phyloP scores from a whole-genome alignment of 2,113 vertebrate genomes.

The Stigmatopora argus region DNA sequence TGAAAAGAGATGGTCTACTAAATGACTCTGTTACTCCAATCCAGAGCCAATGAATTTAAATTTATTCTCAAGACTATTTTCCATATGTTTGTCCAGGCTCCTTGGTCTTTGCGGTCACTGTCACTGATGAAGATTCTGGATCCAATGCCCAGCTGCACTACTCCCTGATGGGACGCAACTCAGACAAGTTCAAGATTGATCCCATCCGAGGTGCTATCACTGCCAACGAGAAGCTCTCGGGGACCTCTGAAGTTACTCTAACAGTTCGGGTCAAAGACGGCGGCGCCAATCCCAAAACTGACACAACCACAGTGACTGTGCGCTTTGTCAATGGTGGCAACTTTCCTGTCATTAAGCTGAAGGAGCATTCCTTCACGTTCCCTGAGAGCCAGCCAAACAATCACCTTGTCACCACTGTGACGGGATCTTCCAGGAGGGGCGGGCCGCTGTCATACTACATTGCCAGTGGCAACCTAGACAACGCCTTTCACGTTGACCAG shows the following conservation, averaged over 20 bases:
- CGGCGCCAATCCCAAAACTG: constrained; percentile 77
- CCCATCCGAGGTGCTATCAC: constrained; percentile 85
- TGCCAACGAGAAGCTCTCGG: constrained; percentile 73
- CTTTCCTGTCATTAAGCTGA: constrained; percentile 81
- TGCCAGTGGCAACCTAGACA: constrained; percentile 89
- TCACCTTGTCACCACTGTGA: constrained; percentile 79
- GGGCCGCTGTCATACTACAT: constrained; percentile 88
- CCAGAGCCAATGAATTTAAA: not conserved
- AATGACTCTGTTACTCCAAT: not conserved
- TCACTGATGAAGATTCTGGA: constrained; percentile 86
- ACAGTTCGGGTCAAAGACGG: constrained; percentile 87
- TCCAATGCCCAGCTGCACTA: constrained; percentile 88
- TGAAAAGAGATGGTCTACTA: not conserved
- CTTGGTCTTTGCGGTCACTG: constrained; percentile 92
- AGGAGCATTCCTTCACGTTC: constrained; percentile 80
- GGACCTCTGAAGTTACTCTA: constrained; percentile 85
- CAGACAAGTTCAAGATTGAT: constrained; percentile 90
- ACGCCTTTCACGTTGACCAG: constrained; percentile 85
- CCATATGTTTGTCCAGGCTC: constrained; percentile 71
- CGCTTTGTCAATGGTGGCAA: constrained; percentile 84
- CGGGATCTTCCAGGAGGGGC: constrained; percentile 81
- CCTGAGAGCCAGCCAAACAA: constrained; percentile 83
- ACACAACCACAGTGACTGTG: constrained; percentile 89
- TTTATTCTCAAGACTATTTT: not conserved
- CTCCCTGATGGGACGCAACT: constrained; percentile 83